These are phyloP conservation scores for Gymnothorax javanicus DNA, from an alignment of 2,797 vertebrate species.

Conservation along the genomic window DNA sequence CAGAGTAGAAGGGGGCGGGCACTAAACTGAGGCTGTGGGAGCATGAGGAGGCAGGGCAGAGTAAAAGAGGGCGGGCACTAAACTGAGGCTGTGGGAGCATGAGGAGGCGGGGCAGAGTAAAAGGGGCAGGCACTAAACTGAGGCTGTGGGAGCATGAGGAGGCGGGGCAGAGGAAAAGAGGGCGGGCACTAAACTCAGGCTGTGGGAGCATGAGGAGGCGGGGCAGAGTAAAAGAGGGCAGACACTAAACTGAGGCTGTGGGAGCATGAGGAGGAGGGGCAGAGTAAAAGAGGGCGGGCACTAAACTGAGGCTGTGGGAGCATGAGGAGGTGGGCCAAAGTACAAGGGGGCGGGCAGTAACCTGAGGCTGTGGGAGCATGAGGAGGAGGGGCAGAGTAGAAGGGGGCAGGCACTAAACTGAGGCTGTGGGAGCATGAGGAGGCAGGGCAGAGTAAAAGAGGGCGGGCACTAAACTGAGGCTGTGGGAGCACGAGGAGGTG, in stretches of 20 bases:
- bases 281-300: background rate
- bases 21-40: no score
- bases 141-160: background rate
- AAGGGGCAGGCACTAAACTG: no score
- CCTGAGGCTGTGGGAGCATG: background rate
- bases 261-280: background rate
- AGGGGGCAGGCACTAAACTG: no score
- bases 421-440: no score
- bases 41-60: no score
- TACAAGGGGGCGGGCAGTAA: no score
- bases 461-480: background rate
- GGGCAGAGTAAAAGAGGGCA: background rate
- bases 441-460: background rate
- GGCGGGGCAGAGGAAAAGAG: background rate
- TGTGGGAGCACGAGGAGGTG: constrained; percentile 43
- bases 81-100: no score
- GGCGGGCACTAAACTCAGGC: background rate
- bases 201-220: background rate
- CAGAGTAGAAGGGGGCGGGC: no score
- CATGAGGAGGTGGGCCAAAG: no score
- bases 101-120: no score
- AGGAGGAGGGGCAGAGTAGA: background rate
- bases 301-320: constrained; percentile 5
- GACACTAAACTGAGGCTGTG: background rate
- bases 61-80: no score